phyloP scores from a whole-genome alignment of 2,888 invertebrate genomes.

The Artemia sp. region DNA sequence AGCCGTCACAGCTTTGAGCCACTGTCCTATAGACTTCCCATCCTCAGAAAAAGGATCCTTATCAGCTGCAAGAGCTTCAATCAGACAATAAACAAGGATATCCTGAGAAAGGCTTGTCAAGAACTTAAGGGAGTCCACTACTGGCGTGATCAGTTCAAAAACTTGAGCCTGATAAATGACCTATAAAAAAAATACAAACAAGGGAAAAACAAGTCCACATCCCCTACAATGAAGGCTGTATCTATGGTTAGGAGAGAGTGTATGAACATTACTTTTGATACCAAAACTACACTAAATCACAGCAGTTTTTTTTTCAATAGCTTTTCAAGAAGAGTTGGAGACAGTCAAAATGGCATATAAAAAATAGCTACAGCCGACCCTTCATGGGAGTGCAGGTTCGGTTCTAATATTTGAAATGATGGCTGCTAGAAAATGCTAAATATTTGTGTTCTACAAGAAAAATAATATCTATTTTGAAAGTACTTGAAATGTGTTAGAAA shows the following conservation, averaged over 20 bases:
- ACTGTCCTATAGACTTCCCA: constrained; percentile 75
- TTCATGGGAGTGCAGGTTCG: no score
- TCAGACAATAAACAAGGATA: constrained; percentile 81
- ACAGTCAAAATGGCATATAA: no score
- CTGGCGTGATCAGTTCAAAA: constrained; percentile 81
- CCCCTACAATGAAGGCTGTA: background rate
- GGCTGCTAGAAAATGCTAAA: no score
- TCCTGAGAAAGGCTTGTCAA: constrained; percentile 87
- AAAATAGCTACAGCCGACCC: no score
- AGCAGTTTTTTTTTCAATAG: no score
- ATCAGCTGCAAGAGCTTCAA: constrained; percentile 61
- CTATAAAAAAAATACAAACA: constrained; percentile 31
- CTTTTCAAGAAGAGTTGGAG: no score
- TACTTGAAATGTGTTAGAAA: background rate
- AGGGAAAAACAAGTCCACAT: constrained; percentile 8
- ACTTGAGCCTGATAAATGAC: constrained; percentile 65
- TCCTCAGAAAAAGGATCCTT: constrained; percentile 47
- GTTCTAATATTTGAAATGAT: no score
- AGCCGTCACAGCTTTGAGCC: constrained; percentile 83
- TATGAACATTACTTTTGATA: background rate
- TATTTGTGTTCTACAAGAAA: background rate
- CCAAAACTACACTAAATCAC: background rate
- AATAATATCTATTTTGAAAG: background rate
- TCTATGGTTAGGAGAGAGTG: no score
- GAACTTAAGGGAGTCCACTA: constrained; percentile 93